Evolutionary conservation across 2,888 invertebrate genomes (phyloP), one percentile per base, ranked within the genome.

Genomic region (Hipparchia sbordonii): DNA sequence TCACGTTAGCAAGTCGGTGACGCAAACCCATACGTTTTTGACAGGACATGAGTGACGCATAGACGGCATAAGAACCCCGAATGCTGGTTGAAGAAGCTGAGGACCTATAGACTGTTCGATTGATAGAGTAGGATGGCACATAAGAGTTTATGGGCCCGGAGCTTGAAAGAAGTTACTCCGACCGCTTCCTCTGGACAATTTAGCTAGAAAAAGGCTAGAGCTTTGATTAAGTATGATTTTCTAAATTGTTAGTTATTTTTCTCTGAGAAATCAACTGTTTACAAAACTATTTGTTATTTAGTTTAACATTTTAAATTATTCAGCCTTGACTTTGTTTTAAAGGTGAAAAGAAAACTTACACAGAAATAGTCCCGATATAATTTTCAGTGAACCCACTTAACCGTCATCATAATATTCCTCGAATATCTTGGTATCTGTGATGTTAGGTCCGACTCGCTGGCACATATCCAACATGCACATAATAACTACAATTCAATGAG

Each of bases 401-500:
- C 61, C 61, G 68, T 87, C 80, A 78, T 80, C 56, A 10, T 69
- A 77, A 78, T 81, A 81, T 92, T 92, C 89, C 87, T 89, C 82
- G 91, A 90, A 93, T 92, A 92, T 92, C 90, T 91, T 82, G 83
- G 84, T 87, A 88, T 89, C 88, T 85, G 89, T 87, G 88, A 65
- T 84, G 88, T 88, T 89, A 89, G 87, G 89, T 88, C 86, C 81
- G 88, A 86, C 87, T 84, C 79, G 85, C 87, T 93, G 93, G 93
- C 93, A 89, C 85, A 85, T 87, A 85, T 92, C 93, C 93, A 93
- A 92, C 88, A 88, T 91, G 91, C 92, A 92, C 92, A 93, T 93
- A 93, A 93, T 93, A 93, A 92, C 92, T 91, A 93, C 93, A 92
- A 93, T 93, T 93, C 93, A 93, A 93, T 93, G 93, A 93, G 93